phyloP scores from a whole-genome alignment of 2,888 invertebrate genomes.

The Phaonia tiefii region DNA sequence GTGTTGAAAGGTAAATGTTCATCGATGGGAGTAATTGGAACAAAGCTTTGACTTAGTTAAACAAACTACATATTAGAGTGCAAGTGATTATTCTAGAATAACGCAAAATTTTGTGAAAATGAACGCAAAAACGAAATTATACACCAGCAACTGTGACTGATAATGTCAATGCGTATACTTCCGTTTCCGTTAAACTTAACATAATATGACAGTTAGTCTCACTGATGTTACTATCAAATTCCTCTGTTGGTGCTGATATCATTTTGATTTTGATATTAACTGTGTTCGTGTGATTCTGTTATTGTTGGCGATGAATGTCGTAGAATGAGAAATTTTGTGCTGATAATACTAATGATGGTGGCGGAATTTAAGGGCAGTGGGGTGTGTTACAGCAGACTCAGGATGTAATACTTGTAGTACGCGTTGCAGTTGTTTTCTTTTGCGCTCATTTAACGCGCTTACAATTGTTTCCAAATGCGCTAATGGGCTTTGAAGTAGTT shows the following conservation, averaged over 20 bases:
- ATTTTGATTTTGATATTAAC: no score
- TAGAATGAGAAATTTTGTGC: no score
- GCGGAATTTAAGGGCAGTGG: neutral
- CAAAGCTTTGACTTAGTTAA: no score
- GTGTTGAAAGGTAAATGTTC: no score
- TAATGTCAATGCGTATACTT: constrained; percentile 49
- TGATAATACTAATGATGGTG: neutral
- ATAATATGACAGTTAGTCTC: constrained; percentile 54
- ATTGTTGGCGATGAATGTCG: constrained; percentile 3
- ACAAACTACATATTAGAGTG: no score
- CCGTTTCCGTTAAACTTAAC: constrained; percentile 60
- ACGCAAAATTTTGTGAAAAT: constrained; percentile 7
- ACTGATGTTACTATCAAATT: constrained; percentile 26
- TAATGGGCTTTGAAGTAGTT: constrained; percentile 24
- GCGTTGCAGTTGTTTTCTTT: constrained; percentile 16
- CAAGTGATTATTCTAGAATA: neutral
- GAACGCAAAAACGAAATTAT: no score
- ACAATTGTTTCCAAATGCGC: constrained; percentile 43
- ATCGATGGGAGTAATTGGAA: no score
- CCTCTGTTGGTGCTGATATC: neutral
- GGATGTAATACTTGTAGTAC: constrained; percentile 23
- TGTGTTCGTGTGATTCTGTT: no score
- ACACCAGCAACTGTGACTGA: neutral
- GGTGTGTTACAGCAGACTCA: neutral
- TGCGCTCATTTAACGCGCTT: constrained; percentile 53